phyloP scores from a whole-genome alignment of 2,888 invertebrate genomes.

The Oithona nana region DNA sequence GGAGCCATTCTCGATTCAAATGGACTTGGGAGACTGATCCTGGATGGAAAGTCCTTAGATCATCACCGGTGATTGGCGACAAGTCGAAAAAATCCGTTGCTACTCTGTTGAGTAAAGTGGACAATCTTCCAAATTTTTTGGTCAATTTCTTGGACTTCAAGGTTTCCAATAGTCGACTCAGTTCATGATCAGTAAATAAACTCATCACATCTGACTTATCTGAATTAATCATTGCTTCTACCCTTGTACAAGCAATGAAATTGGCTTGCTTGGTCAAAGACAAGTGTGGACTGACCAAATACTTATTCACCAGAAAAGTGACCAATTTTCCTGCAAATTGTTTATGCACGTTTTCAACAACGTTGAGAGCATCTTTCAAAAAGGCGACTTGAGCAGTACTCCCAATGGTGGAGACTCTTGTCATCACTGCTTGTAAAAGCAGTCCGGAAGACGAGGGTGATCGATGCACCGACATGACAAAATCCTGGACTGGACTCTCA shows the following conservation, averaged over 20 bases:
- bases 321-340: slow-evolving; percentile 52
- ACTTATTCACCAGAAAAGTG: slow-evolving; percentile 38
- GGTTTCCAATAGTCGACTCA: slow-evolving; percentile 26
- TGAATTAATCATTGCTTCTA: slow-evolving; percentile 45
- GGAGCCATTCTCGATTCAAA: slow-evolving; percentile 43
- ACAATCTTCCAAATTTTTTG: slow-evolving; percentile 38
- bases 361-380: slow-evolving; percentile 7
- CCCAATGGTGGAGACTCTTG: slow-evolving; percentile 24
- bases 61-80: slow-evolving; percentile 41
- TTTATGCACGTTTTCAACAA: slow-evolving; percentile 37
- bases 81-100: slow-evolving; percentile 42
- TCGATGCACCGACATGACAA: slow-evolving; percentile 40
- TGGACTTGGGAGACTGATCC: slow-evolving; percentile 38
- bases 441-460: slow-evolving; percentile 47
- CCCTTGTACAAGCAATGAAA: slow-evolving; percentile 46
- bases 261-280: slow-evolving; percentile 46
- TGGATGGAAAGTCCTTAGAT: slow-evolving; percentile 39
- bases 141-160: slow-evolving; percentile 34
- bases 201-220: slow-evolving; percentile 38
- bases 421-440: slow-evolving; percentile 48
- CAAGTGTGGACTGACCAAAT: slow-evolving; percentile 46
- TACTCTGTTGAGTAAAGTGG: slow-evolving; percentile 42
- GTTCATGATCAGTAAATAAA: slow-evolving; percentile 47
- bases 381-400: neutral
- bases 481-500: slow-evolving; percentile 46